Evolutionary conservation across 2,113 vertebrate species (phyloP).

Genomic region (Formicarius rufipectus): DNA sequence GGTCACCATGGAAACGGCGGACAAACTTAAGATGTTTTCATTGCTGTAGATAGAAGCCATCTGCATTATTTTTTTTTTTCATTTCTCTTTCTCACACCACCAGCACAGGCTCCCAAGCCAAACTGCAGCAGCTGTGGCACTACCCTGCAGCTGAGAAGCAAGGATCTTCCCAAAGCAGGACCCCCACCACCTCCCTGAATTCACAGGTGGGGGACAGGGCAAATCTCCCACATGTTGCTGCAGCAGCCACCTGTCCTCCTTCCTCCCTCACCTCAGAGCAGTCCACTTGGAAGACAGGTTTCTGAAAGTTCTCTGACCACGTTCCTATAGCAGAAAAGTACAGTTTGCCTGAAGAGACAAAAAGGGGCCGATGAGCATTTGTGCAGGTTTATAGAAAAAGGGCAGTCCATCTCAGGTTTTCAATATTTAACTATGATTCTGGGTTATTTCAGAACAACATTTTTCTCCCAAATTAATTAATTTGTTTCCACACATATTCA

Average conservation of each 20-base stretch:
- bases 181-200: rapidly evolving
- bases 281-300: not conserved
- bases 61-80: constrained; percentile 37
- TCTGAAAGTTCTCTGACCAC: not conserved
- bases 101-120: not conserved
- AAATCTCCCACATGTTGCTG: not conserved
- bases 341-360: not conserved
- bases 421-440: not conserved
- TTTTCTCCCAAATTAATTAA: not conserved
- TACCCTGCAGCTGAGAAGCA: not conserved
- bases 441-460: not conserved
- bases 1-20: constrained; percentile 63
- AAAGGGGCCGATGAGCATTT: not conserved
- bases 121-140: not conserved
- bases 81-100: constrained; percentile 16
- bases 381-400: not conserved
- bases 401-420: not conserved
- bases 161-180: not conserved
- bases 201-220: not conserved
- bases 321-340: not conserved
- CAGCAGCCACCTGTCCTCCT: not conserved
- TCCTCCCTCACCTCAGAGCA: not conserved
- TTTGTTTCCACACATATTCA: not conserved
- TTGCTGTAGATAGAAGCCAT: constrained; percentile 51
- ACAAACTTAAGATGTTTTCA: constrained; percentile 63